Evolutionary conservation across 2,888 invertebrate genomes (phyloP).

Genomic region (Napeogenes inachia): DNA sequence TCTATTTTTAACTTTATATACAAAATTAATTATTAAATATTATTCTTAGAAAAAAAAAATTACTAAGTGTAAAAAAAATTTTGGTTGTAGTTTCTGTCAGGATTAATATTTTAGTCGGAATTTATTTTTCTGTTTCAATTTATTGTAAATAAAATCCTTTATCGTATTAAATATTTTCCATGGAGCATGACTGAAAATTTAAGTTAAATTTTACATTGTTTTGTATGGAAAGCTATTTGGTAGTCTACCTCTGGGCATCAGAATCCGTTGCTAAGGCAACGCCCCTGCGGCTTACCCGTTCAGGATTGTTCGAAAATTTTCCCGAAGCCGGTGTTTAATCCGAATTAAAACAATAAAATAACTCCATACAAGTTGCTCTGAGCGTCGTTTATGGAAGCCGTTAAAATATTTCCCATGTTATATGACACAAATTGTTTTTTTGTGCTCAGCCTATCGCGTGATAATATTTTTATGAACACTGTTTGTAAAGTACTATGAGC

Average conservation of each 20-base stretch:
- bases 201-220: conserved; percentile 32
- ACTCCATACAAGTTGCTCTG: conserved; percentile 45
- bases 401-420: conserved; percentile 48
- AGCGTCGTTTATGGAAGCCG: conserved; percentile 39
- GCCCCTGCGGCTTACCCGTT: conserved; percentile 59
- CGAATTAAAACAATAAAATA: conserved; percentile 67
- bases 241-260: conserved; percentile 43
- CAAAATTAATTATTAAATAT: too few relatives aligned
- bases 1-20: too few relatives aligned
- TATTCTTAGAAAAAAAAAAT: too few relatives aligned
- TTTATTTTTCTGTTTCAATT: too few relatives aligned
- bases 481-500: background rate
- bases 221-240: conserved; percentile 38
- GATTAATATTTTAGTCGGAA: too few relatives aligned
- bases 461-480: conserved; percentile 23
- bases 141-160: background rate
- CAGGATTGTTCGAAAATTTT: conserved; percentile 64
- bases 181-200: conserved; percentile 8
- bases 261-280: conserved; percentile 70
- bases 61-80: too few relatives aligned
- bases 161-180: background rate
- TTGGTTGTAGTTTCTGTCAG: too few relatives aligned
- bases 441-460: conserved; percentile 14
- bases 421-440: conserved; percentile 27
- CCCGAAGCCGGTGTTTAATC: conserved; percentile 59